phyloP scores from a whole-genome alignment of 2,888 invertebrate genomes.

The Unio delphinus region DNA sequence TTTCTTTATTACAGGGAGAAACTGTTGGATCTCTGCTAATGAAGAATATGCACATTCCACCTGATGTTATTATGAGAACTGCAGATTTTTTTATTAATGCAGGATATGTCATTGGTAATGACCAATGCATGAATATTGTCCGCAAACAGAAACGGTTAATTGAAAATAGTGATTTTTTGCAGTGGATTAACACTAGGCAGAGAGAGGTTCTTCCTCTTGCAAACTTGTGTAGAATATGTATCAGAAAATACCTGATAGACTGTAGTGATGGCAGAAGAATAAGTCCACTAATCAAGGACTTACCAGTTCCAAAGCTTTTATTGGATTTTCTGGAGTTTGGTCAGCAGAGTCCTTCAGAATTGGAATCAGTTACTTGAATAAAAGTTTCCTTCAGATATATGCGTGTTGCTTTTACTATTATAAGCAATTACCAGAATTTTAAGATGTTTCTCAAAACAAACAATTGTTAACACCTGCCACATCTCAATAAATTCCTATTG shows the following conservation, averaged over 20 bases:
- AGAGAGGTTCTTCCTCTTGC: not conserved
- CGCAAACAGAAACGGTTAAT: constrained; percentile 3
- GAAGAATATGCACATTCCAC: constrained; percentile 8
- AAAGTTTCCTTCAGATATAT: no score
- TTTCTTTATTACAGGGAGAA: constrained; percentile 9
- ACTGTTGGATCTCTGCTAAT: constrained; percentile 7
- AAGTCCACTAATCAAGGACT: not conserved
- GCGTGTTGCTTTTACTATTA: no score
- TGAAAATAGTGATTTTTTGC: constrained; percentile 3
- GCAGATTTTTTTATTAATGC: constrained; percentile 5
- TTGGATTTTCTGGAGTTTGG: constrained; percentile 2
- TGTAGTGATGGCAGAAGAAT: constrained; percentile 2
- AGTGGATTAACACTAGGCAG: not conserved
- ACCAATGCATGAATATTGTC: not conserved
- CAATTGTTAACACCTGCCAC: no score
- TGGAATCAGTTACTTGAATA: no score
- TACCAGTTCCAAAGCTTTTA: constrained; percentile 7
- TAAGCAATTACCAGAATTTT: no score
- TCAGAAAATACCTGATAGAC: constrained; percentile 1
- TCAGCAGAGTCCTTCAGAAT: no score
- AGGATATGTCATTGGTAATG: constrained; percentile 3
- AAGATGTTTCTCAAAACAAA: no score
- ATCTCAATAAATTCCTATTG: no score
- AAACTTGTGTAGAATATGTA: constrained; percentile 7
- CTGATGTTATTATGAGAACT: constrained; percentile 1